Percentiles rank a stretch among this genome's conserved stretches.
These are phyloP conservation scores for Pseudopodoces humilis DNA, from an alignment of 2,113 vertebrate species.

Conservation along the genomic window DNA sequence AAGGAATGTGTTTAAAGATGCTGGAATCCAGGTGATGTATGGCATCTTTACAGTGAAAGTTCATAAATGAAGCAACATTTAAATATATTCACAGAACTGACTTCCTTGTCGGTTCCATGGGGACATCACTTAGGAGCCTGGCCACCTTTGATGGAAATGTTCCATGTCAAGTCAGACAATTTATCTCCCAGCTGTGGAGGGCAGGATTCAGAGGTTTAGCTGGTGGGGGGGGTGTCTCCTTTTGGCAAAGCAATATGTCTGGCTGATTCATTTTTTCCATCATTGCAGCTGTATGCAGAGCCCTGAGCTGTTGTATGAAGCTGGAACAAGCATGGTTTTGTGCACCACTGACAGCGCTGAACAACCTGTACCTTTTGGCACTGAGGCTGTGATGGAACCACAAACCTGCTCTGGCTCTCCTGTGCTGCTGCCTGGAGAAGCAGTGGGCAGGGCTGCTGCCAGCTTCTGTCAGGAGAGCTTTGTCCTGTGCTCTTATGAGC, in stretches of 20 bases:
- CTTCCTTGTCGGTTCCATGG: not conserved
- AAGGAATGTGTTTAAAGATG: not conserved
- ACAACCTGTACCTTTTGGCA: not conserved
- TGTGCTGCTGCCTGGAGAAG: not conserved
- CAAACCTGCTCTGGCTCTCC: not conserved
- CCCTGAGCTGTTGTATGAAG: not conserved
- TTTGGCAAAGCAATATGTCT: not conserved
- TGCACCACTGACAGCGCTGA: not conserved
- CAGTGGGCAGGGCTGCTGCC: not conserved
- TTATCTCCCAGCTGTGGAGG: not conserved
- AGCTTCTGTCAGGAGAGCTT: not conserved
- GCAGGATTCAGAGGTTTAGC: not conserved
- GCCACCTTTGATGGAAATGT: not conserved
- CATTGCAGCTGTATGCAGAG: not conserved
- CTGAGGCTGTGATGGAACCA: not conserved
- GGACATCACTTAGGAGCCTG: not conserved
- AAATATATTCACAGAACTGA: not conserved
- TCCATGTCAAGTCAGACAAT: not conserved
- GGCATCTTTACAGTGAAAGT: not conserved
- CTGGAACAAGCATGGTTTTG: not conserved
- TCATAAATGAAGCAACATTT: not conserved
- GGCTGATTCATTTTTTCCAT: not conserved
- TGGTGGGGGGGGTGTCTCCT: not conserved
- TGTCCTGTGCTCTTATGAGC: not conserved
- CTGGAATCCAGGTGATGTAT: constrained; percentile 60